Base-by-base conservation (phyloP, 2,888 invertebrate genomes). In the Eupithecia subumbrata region DNA sequence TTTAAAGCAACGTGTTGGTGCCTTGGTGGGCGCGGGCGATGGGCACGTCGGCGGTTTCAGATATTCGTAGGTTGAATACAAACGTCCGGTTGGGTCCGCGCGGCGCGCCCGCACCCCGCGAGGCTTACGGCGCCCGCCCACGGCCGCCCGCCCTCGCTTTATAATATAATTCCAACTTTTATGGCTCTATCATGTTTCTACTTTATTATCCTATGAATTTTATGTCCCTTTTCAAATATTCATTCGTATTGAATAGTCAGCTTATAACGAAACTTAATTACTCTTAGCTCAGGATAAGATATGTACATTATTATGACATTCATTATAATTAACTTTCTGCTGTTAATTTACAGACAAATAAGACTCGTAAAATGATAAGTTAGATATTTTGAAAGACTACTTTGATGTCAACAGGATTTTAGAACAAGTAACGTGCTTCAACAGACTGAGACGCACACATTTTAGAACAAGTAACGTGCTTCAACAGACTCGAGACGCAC, bases 161-260 rank as follows among this genome's bases (percentile, higher is more conserved):
- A 82, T 83, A 85, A 87, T 84, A 87, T 84, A 78, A 87, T 84
- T 83, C 84, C 82, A 81, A 83, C 80, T 84, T 84, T 82, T 86
- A 86, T 83, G 81, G 82, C 84, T 87, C 82, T 82, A 84, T 88
- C 82, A 83, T 82, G 80, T 82, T 81, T 76, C 76, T 80, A 81
- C 84, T 83, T 83, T 84, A 82, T 82, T 80, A 80, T 82, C 72
- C 72, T 74, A 80, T 75, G 81, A 79, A 77, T 82, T 82, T 81
- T 82, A 83, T 75, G 78, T 69, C 67, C 67, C 43, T 76, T 80
- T 80, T 79, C 73, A 80, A 81, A 81, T 82, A 81, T 81, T 79
- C 74, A 81, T 81, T 77, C 43, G 37, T 48, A 80, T 30, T 77
- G 76, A 68, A 22, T 43, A 25, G 22, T 68, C 14, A 11, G n/a